Conservation (phyloP, 2,888 invertebrate species). For the Sericinus montela region DNA sequence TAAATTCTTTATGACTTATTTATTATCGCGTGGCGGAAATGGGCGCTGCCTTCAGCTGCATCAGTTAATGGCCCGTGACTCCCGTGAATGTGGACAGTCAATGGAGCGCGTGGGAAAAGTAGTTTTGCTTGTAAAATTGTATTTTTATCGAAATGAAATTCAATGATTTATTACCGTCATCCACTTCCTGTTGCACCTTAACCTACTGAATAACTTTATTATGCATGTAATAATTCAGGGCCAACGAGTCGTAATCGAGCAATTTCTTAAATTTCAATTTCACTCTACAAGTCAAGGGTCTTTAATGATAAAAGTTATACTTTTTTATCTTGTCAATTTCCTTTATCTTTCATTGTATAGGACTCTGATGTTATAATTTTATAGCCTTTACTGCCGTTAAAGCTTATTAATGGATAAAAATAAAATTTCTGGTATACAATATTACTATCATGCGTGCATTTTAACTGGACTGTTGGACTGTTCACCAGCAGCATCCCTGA, state of each 20-base stretch:
- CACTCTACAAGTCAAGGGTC: neutral
- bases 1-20: slow-evolving; percentile 37
- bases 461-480: too few species aligned
- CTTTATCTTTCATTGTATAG: too few species aligned
- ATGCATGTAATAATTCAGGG: neutral
- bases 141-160: slow-evolving; percentile 10
- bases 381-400: too few species aligned
- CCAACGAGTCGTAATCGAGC: neutral
- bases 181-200: slow-evolving; percentile 2
- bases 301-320: too few species aligned
- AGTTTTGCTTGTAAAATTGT: slow-evolving; percentile 21
- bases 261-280: slow-evolving; percentile 1
- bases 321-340: too few species aligned
- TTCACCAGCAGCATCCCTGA: too few species aligned
- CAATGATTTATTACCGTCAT: slow-evolving; percentile 10
- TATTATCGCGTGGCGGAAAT: slow-evolving; percentile 62
- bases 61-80: slow-evolving; percentile 55
- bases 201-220: neutral
- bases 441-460: too few species aligned
- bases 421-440: too few species aligned
- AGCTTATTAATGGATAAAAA: too few species aligned
- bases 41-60: slow-evolving; percentile 53
- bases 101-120: slow-evolving; percentile 58
- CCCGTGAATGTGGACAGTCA: slow-evolving; percentile 41
- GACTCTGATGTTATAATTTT: too few species aligned